Evolutionary conservation across 2,888 invertebrate species (phyloP).

Genomic region (Koerneria pararmatus): DNA sequence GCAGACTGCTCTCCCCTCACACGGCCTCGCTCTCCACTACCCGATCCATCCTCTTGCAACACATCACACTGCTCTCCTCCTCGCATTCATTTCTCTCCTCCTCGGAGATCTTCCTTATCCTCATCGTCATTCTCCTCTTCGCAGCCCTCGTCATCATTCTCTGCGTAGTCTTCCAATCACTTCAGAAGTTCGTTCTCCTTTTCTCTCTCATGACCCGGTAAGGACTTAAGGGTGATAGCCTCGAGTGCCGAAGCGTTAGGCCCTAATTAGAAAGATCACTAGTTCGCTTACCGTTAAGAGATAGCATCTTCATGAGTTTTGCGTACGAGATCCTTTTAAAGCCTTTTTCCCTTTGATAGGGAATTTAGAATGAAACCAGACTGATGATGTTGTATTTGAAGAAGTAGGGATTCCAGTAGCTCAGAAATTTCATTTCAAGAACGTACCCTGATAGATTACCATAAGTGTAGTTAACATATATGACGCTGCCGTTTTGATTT

Average conservation of each 20-base stretch:
- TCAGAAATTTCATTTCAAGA: too few relatives aligned
- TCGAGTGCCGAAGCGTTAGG: too few relatives aligned
- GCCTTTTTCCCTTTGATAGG: background rate
- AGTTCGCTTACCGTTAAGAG: conserved; percentile 13
- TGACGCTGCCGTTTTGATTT: too few relatives aligned
- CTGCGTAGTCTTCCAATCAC: conserved; percentile 19
- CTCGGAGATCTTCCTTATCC: conserved; percentile 7
- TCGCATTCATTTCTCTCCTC: background rate
- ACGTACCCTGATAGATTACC: too few relatives aligned
- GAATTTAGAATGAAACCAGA: too few relatives aligned
- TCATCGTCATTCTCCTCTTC: conserved; percentile 24
- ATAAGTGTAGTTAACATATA: too few relatives aligned
- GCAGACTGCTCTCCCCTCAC: conserved; percentile 13
- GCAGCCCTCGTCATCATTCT: conserved; percentile 18
- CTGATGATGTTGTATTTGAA: too few relatives aligned
- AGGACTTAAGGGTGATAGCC: too few relatives aligned
- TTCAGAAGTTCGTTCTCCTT: conserved; percentile 16
- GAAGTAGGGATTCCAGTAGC: too few relatives aligned
- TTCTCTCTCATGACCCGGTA: background rate
- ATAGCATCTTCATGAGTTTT: background rate
- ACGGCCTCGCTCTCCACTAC: conserved; percentile 14
- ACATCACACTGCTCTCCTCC: conserved; percentile 1
- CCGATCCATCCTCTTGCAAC: conserved; percentile 12
- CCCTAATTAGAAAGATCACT: too few relatives aligned
- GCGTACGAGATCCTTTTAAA: background rate